phyloP scores from a whole-genome alignment of 2,888 invertebrate species.

The Perizoma affinitatum region DNA sequence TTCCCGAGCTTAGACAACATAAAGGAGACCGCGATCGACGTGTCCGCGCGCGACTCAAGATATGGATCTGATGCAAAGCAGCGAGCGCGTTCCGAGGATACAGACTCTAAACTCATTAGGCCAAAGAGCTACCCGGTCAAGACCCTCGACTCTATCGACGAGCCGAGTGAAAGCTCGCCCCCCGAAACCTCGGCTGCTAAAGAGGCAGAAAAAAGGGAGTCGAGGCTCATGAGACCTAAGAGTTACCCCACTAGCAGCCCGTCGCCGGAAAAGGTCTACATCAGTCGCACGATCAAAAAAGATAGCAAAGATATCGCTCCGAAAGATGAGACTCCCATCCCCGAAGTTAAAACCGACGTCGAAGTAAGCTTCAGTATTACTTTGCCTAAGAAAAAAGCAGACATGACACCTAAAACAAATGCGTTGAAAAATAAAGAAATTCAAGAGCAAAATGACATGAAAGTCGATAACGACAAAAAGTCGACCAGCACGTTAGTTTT shows the following conservation, averaged over 20 bases:
- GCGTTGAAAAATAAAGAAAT: conserved; percentile 43
- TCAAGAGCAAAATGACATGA: conserved; percentile 41
- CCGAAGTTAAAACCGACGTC: conserved; percentile 63
- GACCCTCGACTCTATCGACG: conserved; percentile 62
- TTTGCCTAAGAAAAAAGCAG: conserved; percentile 65
- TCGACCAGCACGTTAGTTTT: conserved; percentile 52
- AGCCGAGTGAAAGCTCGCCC: conserved; percentile 47
- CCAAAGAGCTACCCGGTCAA: conserved; percentile 85
- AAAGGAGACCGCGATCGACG: conserved; percentile 68
- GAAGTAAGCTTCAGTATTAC: conserved; percentile 79
- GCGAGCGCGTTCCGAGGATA: conserved; percentile 56
- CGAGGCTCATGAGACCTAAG: conserved; percentile 82
- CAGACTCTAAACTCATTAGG: conserved; percentile 70
- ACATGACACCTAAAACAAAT: conserved; percentile 48
- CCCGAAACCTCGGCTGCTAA: conserved; percentile 49
- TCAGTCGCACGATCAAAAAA: conserved; percentile 56
- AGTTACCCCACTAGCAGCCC: conserved; percentile 84
- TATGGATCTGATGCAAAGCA: conserved; percentile 43
- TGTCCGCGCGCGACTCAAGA: conserved; percentile 45
- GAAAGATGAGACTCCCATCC: conserved; percentile 43
- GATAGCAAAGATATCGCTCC: conserved; percentile 50
- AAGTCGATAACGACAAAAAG: conserved; percentile 44
- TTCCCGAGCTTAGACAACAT: conserved; percentile 80
- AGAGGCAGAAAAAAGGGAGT: conserved; percentile 63
- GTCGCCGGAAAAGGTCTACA: conserved; percentile 71